A percentile compares a stretch with the other conserved stretches of the same genome.
Evolutionary conservation across 1,140 invertebrate genomes (phyloP).

Genomic region (Achroia grisella): DNA sequence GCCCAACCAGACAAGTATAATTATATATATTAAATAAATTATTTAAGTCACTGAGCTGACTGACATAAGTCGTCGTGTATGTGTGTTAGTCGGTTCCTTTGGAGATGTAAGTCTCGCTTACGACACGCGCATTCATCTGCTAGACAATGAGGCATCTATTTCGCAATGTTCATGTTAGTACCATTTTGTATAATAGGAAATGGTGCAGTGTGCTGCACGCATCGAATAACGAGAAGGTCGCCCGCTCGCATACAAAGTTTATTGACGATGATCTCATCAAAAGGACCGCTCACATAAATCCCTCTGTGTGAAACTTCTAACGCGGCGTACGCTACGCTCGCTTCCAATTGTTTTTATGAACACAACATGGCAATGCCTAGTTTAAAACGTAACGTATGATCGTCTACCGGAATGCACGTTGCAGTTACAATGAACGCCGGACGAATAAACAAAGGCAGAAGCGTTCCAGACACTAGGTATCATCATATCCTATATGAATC

Average conservation of each 20-base stretch:
- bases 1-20: too few species aligned
- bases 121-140: constrained; percentile 23
- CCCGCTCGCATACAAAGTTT: constrained; percentile 60
- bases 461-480: background rate
- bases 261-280: constrained; percentile 65
- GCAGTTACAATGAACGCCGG: constrained; percentile 19
- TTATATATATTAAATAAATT: too few species aligned
- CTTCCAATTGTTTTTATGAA: constrained; percentile 55
- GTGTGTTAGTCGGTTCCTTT: constrained; percentile 2
- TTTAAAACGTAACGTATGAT: constrained; percentile 24
- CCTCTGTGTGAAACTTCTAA: constrained; percentile 52
- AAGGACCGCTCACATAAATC: constrained; percentile 61
- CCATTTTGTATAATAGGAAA: constrained; percentile 63
- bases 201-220: constrained; percentile 54
- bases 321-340: constrained; percentile 27
- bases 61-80: constrained; percentile 2
- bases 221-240: constrained; percentile 60
- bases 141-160: constrained; percentile 61
- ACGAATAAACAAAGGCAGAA: constrained; percentile 1
- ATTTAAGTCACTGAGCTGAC: background rate
- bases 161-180: constrained; percentile 41
- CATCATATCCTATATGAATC: too few species aligned
- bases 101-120: constrained; percentile 17
- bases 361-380: constrained; percentile 53
- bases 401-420: constrained; percentile 12